Percentiles rank a stretch among this genome's conserved stretches.
These are phyloP conservation scores for Rhorus exstirpatorius DNA, from an alignment of 2,888 invertebrate genomes.

Conservation along the genomic window DNA sequence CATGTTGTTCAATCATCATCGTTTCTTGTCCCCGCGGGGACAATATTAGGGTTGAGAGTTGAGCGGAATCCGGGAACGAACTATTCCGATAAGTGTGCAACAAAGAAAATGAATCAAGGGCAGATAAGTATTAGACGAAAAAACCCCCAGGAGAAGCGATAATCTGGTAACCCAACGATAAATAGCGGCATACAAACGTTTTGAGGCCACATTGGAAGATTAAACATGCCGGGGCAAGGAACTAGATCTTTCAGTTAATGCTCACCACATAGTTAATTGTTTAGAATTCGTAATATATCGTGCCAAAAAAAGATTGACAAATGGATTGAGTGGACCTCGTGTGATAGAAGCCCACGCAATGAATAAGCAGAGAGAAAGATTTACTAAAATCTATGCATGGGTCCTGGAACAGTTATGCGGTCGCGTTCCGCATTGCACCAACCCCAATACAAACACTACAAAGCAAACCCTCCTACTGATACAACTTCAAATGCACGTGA, in stretches of 20 bases:
- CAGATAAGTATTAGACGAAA: background rate
- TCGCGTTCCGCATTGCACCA: constrained; percentile 79
- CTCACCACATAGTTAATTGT: background rate
- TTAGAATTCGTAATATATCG: background rate
- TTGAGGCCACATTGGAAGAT: background rate
- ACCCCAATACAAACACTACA: constrained; percentile 74
- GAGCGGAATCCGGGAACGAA: too few species aligned
- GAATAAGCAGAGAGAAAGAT: constrained; percentile 16
- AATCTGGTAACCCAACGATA: too few species aligned
- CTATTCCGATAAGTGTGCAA: too few species aligned
- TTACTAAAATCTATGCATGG: constrained; percentile 42
- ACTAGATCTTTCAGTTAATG: background rate
- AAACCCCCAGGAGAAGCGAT: too few species aligned
- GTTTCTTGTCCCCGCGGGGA: background rate
- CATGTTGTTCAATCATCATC: background rate
- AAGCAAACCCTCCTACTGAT: constrained; percentile 63
- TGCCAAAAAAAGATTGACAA: too few species aligned
- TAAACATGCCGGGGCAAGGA: background rate
- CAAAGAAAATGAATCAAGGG: background rate
- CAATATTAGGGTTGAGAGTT: too few species aligned
- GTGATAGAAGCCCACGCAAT: background rate
- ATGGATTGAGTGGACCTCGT: background rate
- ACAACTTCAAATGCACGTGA: constrained; percentile 53
- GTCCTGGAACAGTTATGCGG: constrained; percentile 54
- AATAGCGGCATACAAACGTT: background rate